These are phyloP conservation scores for Pseudolycoriella hygida DNA, from an alignment of 2,888 invertebrate species.

Conservation along the genomic window DNA sequence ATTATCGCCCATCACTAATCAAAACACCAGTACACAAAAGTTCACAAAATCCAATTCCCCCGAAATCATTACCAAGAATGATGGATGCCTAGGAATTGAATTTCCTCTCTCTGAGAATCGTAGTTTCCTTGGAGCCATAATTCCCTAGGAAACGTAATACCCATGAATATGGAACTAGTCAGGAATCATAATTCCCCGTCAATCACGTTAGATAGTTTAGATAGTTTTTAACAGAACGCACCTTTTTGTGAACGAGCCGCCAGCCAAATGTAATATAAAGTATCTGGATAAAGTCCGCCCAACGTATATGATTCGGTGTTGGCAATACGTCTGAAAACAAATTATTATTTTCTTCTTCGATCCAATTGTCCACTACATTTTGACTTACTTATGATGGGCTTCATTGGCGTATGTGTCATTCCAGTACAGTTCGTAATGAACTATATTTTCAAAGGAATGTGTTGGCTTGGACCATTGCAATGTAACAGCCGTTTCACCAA, in stretches of 20 bases:
- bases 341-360: neutral
- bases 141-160: too few species aligned
- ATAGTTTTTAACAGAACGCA: too few species aligned
- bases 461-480: constrained; percentile 85
- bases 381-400: constrained; percentile 56
- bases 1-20: too few species aligned
- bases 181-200: too few species aligned
- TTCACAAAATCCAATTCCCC: too few species aligned
- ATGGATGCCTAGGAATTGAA: too few species aligned
- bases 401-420: constrained; percentile 90
- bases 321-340: constrained; percentile 43
- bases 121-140: too few species aligned
- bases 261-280: constrained; percentile 91
- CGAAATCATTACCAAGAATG: too few species aligned
- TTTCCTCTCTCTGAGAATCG: too few species aligned
- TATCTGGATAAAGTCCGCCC: constrained; percentile 85
- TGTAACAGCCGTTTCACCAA: constrained; percentile 79
- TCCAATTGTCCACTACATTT: constrained; percentile 1
- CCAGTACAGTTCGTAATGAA: constrained; percentile 93
- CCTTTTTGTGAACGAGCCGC: constrained; percentile 67
- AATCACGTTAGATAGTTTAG: too few species aligned
- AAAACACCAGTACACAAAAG: too few species aligned
- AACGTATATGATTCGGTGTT: constrained; percentile 74
- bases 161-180: too few species aligned
- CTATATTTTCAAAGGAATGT: constrained; percentile 82